Percentiles rank a stretch among this genome's conserved stretches.
Evolutionary conservation across 2,888 invertebrate species (phyloP).

Genomic region (Clunio marinus): DNA sequence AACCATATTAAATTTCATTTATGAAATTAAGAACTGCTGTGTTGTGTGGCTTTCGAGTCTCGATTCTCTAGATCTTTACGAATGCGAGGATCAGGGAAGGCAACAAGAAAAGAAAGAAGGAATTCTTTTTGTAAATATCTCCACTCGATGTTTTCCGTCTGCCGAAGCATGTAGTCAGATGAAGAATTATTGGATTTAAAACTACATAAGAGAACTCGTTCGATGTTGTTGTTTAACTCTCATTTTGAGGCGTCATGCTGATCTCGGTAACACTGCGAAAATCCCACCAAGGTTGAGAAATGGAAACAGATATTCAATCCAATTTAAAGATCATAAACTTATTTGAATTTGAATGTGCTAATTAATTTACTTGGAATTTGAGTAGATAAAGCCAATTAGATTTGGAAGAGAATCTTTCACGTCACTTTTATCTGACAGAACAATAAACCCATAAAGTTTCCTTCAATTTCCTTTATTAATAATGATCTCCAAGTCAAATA

Average conservation of each 20-base stretch:
- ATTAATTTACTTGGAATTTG: too few species aligned
- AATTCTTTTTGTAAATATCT: too few species aligned
- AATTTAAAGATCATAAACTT: constrained; percentile 15
- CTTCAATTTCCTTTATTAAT: constrained; percentile 2
- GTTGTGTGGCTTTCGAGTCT: constrained; percentile 34
- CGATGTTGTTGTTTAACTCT: background rate
- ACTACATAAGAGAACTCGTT: background rate
- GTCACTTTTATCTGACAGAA: background rate
- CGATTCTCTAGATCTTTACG: too few species aligned
- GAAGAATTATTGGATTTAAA: constrained; percentile 17
- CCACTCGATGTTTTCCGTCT: too few species aligned
- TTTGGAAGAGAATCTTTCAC: background rate
- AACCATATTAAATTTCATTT: constrained; percentile 39
- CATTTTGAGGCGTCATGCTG: constrained; percentile 8
- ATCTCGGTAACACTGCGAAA: constrained; percentile 29
- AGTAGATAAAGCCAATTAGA: too few species aligned
- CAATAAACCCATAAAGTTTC: constrained; percentile 22
- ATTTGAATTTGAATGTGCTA: too few species aligned
- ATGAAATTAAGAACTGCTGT: constrained; percentile 31
- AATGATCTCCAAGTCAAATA: background rate
- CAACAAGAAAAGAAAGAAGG: background rate
- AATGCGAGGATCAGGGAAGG: background rate
- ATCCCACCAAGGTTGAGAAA: constrained; percentile 23
- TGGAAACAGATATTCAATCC: background rate
- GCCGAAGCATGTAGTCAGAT: too few species aligned